Conservation (phyloP, 2,113 vertebrate species). For the Equus quagga region DNA sequence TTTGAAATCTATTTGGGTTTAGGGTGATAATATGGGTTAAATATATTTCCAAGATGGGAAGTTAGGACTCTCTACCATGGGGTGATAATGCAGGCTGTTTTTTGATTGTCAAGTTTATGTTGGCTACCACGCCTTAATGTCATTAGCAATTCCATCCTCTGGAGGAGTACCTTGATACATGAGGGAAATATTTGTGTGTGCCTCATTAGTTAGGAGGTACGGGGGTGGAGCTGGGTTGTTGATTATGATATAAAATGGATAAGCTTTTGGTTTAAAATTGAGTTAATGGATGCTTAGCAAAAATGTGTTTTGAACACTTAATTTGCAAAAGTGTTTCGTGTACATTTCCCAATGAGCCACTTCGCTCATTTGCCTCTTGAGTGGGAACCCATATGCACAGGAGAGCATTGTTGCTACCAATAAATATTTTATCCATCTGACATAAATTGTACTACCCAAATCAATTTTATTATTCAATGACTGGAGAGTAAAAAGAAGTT, state of each 20-base stretch:
- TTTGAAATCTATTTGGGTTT: conserved; percentile 3
- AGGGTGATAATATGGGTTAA: neutral
- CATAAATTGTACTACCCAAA: conserved; percentile 33
- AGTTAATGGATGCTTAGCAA: conserved; percentile 25
- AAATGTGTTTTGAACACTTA: conserved; percentile 52
- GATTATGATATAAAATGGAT: conserved; percentile 15
- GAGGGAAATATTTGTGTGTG: conserved; percentile 21
- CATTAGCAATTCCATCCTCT: neutral
- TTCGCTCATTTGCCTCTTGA: neutral
- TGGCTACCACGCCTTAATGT: neutral
- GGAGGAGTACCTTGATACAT: conserved; percentile 62
- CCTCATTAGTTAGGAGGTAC: conserved; percentile 6
- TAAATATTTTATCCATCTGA: neutral
- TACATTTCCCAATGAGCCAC: neutral
- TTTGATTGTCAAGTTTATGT: neutral
- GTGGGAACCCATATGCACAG: neutral
- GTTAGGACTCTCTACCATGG: neutral
- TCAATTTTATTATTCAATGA: conserved; percentile 30
- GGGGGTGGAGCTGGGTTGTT: neutral
- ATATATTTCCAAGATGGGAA: conserved; percentile 36
- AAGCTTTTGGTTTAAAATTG: neutral
- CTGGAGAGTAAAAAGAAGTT: neutral
- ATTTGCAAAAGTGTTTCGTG: conserved; percentile 53
- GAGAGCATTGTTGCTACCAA: neutral
- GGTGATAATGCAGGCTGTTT: neutral